Evolutionary conservation across 2,797 vertebrate genomes (phyloP).

Genomic region (Linurgus olivaceus): DNA sequence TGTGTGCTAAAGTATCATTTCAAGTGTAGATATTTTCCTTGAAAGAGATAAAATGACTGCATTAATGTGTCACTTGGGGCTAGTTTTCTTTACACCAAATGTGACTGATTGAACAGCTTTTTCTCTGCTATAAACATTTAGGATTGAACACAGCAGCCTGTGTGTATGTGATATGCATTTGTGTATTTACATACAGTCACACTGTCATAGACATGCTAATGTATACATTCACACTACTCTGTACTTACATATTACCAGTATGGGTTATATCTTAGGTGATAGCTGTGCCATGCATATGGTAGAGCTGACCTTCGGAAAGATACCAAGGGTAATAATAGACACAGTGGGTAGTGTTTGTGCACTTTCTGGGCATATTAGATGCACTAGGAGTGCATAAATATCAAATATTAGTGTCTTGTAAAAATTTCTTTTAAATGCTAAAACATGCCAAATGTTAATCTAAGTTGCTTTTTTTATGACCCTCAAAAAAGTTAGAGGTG

Average conservation of each 20-base stretch:
- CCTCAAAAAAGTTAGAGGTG: background rate
- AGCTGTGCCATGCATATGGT: background rate
- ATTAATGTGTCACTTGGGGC: background rate
- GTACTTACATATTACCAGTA: background rate
- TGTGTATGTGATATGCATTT: background rate
- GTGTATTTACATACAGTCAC: background rate
- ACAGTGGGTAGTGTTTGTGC: background rate
- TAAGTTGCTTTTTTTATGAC: background rate
- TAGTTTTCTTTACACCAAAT: conserved; percentile 5
- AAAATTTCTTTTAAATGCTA: background rate
- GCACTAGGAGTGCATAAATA: background rate
- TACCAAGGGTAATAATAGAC: background rate
- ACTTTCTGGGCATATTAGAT: background rate
- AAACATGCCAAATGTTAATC: background rate
- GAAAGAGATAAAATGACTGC: background rate
- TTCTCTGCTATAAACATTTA: background rate
- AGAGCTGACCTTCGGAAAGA: background rate
- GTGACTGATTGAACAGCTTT: background rate
- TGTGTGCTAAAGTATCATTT: background rate
- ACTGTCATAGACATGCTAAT: background rate
- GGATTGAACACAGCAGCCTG: background rate
- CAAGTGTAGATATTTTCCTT: background rate
- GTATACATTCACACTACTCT: background rate
- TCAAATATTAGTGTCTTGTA: background rate
- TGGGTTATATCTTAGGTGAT: background rate